Base-by-base conservation (phyloP, 2,113 vertebrate genomes). In the Columba livia region DNA sequence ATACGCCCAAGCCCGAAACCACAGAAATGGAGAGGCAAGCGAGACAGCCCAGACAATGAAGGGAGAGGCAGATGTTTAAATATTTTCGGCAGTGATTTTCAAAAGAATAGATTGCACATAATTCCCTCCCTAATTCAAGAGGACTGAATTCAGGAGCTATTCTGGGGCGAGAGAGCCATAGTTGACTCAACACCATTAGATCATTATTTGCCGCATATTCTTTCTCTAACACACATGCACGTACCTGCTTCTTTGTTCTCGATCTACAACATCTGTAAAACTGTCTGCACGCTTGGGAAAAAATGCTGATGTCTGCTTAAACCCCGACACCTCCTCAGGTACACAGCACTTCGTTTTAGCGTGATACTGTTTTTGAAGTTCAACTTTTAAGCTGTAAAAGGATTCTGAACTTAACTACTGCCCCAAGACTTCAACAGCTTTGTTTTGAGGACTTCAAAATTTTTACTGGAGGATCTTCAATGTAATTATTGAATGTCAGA, bases 191-290 rank as follows among this genome's bases (percentile, higher is more conserved):
- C 85, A 71, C 19, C 92, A 88, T 88, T 79, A 95, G 79, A 82
- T 85, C 79, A 93, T 77, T 77, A 53, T 12, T 90, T 18, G 44
- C 81, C 77, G 87, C 70, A 38, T 36, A 77, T 25, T 79, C 94
- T 93, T 40, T 86, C 86, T 78, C 89, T 94, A 83, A n/a, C 67
- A 90, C 85, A 92, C 94, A 91, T 78, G 88, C 93, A 93, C 53
- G 28, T 96, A 96, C 95, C 88, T 95, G 88, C 88, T 90, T 57
- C 94, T 94, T 93, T 89, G 67, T 74, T 94, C 96, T 85, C 6
- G 1, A 79, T 44, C 88, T 82, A 90, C 91, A 95, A 90, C 95
- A 93, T 90, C 95, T 96, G 93, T 93, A 95, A 82, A 92, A 84
- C 57, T 92, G 82, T 91, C 92, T 81, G 90, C 62, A 92, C 0